Base-by-base conservation (phyloP, 2,113 vertebrate genomes). In the Stomatorhinus ivindoensis region DNA sequence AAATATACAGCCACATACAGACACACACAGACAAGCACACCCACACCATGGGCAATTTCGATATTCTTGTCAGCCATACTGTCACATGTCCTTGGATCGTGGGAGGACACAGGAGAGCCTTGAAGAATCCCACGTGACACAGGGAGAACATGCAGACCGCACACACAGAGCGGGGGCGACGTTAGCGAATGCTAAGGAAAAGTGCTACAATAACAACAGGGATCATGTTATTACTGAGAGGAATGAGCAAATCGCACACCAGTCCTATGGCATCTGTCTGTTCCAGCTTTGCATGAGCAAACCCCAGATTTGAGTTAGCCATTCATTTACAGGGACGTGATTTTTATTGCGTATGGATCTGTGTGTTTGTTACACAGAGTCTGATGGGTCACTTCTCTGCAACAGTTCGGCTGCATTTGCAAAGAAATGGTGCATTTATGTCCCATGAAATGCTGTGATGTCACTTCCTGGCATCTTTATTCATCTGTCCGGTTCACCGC, bases 211-310 rank as follows among this genome's bases (percentile, higher is more conserved):
- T 42, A 19, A 80, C 73, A 80, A 80, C 0, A 42, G 8, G 31
- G 15, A 80, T 80, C 73, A 19, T 42, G 35, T 19, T 80, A 42
- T 39, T 39, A 39, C 13, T 39, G 73, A 42, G 35, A 17, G 1
- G 35, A 42, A 39, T 42, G 35, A 15, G 3, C 5, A 13, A 13
- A 80, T 80, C 15, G 8, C 13, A 80, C 1, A 17, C 24, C 11
- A 80, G 35, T 19, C 61, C 47, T 51, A 11, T 9, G 4, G n/a
- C n/a, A 17, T 50, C 47, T 48, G 92, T 2, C 88, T 92, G 1
- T 10, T 92, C 69, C 15, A 2, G 44, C 44, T 86, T 86, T 3
- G 84, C 84, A 48, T 50, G 47, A 51, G 24, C 47, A 86, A 51
- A 86, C 27, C 47, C 13, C 13, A 0, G 85, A 55, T 53, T 39